Percentiles rank a stretch among this genome's conserved stretches.
These are phyloP conservation scores for Drosophila cardini DNA, from an alignment of 1,140 invertebrate genomes.

Conservation along the genomic window DNA sequence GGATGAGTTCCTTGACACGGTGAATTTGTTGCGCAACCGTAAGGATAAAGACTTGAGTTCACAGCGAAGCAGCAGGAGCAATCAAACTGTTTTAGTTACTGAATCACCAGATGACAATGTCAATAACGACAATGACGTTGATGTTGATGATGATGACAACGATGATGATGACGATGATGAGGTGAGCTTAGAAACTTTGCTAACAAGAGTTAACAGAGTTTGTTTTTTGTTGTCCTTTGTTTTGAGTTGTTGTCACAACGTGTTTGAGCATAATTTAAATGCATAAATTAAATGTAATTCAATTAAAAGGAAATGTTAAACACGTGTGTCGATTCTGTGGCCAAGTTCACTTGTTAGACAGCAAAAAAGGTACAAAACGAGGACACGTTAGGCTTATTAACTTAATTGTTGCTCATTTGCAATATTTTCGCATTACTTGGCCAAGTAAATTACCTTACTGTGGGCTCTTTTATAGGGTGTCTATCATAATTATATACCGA, in stretches of 20 bases:
- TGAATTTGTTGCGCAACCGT: constrained; percentile 57
- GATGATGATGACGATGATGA: constrained; percentile 9
- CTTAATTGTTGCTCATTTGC: constrained; percentile 56
- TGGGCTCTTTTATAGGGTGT: constrained; percentile 12
- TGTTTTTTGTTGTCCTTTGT: background rate
- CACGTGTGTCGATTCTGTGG: constrained; percentile 28
- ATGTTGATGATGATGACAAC: constrained; percentile 10
- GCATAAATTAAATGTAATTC: constrained; percentile 33
- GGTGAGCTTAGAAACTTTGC: constrained; percentile 19
- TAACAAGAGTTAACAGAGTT: constrained; percentile 7
- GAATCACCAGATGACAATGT: background rate
- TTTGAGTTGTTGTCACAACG: constrained; percentile 13
- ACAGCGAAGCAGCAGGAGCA: background rate
- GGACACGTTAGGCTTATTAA: constrained; percentile 49
- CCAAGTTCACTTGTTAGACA: constrained; percentile 1
- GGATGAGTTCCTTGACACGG: background rate
- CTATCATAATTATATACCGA: constrained; percentile 26
- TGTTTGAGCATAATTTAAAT: constrained; percentile 52
- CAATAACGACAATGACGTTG: background rate
- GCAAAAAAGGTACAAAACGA: background rate
- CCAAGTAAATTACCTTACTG: background rate
- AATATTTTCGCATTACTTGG: constrained; percentile 42
- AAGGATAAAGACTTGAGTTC: constrained; percentile 21
- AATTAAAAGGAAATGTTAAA: constrained; percentile 15
- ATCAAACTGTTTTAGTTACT: background rate